These are phyloP conservation scores for Rhaphigaster nebulosa DNA, from an alignment of 2,888 invertebrate genomes.

Conservation along the genomic window DNA sequence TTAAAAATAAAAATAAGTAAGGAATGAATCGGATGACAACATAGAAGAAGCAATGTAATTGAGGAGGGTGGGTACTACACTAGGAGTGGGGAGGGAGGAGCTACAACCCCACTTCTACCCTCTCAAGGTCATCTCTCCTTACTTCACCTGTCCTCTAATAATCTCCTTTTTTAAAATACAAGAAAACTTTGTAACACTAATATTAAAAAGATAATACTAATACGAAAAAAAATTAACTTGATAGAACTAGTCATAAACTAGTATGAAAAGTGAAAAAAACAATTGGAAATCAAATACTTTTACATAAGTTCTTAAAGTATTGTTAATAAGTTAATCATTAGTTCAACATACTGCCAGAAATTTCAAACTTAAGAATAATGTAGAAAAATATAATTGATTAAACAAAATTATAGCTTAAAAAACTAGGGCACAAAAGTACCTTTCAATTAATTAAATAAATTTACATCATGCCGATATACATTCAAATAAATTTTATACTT, in stretches of 20 bases:
- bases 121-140: conserved; percentile 29
- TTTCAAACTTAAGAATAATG: not conserved
- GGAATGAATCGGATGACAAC: not conserved
- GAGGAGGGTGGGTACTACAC: not conserved
- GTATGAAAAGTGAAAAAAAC: not conserved
- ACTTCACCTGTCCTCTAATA: conserved; percentile 30
- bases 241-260: not conserved
- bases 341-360: not conserved
- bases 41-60: conserved; percentile 20
- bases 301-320: not conserved
- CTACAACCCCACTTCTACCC: conserved; percentile 31
- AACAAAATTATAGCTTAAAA: not conserved
- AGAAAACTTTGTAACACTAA: not conserved
- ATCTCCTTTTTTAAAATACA: not conserved
- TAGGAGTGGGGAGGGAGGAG: conserved; percentile 17
- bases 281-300: not conserved
- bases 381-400: too few relatives aligned
- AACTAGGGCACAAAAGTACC: not conserved
- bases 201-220: not conserved
- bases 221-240: not conserved
- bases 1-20: not conserved
- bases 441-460: not conserved
- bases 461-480: not conserved
- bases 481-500: not conserved
- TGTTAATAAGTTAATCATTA: not conserved